Evolutionary conservation across 2,113 vertebrate genomes (phyloP), one percentile per base, ranked within the genome.

Genomic region (Ceratotherium simum): DNA sequence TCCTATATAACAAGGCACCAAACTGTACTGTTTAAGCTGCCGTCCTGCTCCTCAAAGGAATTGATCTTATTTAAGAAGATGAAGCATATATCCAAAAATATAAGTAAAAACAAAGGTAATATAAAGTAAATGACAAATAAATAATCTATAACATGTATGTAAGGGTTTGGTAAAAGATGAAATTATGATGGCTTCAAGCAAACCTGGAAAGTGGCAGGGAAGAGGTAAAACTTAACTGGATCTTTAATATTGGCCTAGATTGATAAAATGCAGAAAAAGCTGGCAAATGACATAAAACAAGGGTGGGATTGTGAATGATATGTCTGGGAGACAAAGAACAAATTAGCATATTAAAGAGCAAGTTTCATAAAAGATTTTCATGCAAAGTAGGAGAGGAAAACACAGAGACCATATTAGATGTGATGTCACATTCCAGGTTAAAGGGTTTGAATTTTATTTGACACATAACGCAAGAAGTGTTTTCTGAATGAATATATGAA

Each of bases 401-500:
- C 31, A 76, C 25, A 86, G 39, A 86, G 42, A 14, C 21, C 31
- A 6, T 48, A 14, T 18, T n/a, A 20, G 58, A 69, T 62, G n/a
- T 31, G 36, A 42, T 27, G 36, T 67, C n/a, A 48, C 33, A 60
- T 69, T 79, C 51, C 51, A 84, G 31, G 18, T 62, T 48, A 93
- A 93, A 95, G 67, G 25, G 10, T 64, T 46, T 91, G 51, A n/a
- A 76, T 87, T 94, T 81, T 90, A 84, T 81, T 75, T 86, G 60
- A 78, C 72, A 94, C 20, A 17, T 89, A 75, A 95, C 16, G 36
- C 58, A 82, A 60, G 17, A 80, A 86, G 25, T 39, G 4, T 92
- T 96, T 96, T 78, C 69, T 92, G 93, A 97, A 78, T 84, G 69
- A 91, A 95, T 88, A 92, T 17, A 48, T 83, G 90, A 97, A 65